These are phyloP conservation scores for Pseudolycoriella hygida DNA, from an alignment of 2,888 invertebrate species.

Conservation along the genomic window DNA sequence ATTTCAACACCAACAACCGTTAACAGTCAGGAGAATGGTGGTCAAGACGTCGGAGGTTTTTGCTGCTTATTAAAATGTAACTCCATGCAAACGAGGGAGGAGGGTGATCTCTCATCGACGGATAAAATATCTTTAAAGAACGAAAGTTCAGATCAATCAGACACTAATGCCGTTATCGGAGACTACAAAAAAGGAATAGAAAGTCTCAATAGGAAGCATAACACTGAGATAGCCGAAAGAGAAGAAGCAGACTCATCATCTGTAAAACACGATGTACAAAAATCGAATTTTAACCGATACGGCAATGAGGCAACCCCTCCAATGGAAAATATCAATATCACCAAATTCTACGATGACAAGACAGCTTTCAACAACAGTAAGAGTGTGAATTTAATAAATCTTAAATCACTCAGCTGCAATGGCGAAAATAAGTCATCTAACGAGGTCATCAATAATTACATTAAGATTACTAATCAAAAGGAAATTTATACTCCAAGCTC, in stretches of 20 bases:
- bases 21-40: conserved; percentile 8
- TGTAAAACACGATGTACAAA: neutral
- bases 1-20: too few relatives aligned
- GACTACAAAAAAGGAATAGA: conserved; percentile 10
- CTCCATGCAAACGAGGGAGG: neutral
- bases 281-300: neutral
- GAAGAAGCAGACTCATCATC: too few relatives aligned
- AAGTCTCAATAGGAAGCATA: conserved; percentile 8
- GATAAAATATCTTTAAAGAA: neutral
- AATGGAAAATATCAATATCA: too few relatives aligned
- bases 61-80: conserved; percentile 21
- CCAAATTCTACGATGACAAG: too few relatives aligned
- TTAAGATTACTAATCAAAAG: conserved; percentile 17
- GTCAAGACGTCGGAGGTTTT: conserved; percentile 17
- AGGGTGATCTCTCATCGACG: neutral
- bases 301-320: neutral
- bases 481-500: conserved; percentile 1
- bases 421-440: neutral
- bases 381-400: too few relatives aligned
- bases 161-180: conserved; percentile 6
- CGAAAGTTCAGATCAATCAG: neutral
- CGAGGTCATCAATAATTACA: conserved; percentile 24
- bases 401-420: too few relatives aligned
- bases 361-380: too few relatives aligned
- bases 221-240: neutral